These are phyloP conservation scores for Tenualosa ilisha DNA, from an alignment of 2,797 vertebrate genomes.

Conservation along the genomic window DNA sequence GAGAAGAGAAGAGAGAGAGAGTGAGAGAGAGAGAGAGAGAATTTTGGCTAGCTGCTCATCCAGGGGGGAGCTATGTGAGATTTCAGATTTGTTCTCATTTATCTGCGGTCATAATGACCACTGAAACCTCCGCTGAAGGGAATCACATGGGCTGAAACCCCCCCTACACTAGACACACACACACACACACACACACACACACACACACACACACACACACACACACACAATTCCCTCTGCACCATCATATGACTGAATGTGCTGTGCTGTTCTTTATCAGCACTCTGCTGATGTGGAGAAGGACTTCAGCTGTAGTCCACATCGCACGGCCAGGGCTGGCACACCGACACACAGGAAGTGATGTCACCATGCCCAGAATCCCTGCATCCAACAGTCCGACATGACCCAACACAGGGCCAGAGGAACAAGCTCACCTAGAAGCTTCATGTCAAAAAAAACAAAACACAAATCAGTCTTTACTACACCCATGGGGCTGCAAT, in stretches of 20 bases:
- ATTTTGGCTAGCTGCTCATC: background rate
- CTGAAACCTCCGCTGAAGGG: background rate
- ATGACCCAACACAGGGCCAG: background rate
- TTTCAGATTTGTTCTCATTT: background rate
- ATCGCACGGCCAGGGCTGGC: background rate
- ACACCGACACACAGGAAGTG: background rate
- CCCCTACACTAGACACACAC: background rate
- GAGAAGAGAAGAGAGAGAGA: background rate
- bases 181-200: background rate
- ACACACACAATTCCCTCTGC: background rate
- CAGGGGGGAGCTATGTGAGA: background rate
- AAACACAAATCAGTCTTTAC: background rate
- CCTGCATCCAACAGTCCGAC: background rate
- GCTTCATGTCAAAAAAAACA: background rate
- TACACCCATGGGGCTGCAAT: background rate
- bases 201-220: background rate
- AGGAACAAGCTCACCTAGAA: background rate
- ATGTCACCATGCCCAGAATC: background rate
- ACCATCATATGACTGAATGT: conserved; percentile 9
- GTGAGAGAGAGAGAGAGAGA: background rate
- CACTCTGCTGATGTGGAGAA: conserved; percentile 36
- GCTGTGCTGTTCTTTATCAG: conserved; percentile 30
- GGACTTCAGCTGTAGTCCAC: conserved; percentile 19
- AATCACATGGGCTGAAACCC: background rate
- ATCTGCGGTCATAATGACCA: background rate